These are phyloP conservation scores for Hemistola chrysoprasaria DNA, from an alignment of 2,888 invertebrate species.

Conservation along the genomic window DNA sequence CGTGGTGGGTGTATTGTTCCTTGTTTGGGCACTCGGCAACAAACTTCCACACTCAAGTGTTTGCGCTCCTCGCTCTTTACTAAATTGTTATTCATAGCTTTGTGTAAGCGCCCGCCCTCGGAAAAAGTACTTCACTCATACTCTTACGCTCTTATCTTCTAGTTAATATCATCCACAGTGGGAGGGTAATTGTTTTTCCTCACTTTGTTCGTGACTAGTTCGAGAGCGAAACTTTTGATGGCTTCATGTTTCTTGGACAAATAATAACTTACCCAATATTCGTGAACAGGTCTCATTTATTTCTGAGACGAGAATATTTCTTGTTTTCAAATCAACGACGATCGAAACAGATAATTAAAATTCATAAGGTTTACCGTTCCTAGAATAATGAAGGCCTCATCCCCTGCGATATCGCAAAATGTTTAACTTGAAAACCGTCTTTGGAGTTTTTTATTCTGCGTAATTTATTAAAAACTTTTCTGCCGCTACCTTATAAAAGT, in stretches of 20 bases:
- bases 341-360: background rate
- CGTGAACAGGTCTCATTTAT: too few species aligned
- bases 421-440: background rate
- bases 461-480: slow-evolving; percentile 44
- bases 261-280: slow-evolving; percentile 12
- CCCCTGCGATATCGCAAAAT: background rate
- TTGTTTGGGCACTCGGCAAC: slow-evolving; percentile 76
- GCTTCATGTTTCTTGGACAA: slow-evolving; percentile 20
- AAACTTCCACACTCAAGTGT: slow-evolving; percentile 76
- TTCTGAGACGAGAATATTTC: background rate
- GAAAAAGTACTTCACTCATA: slow-evolving; percentile 75
- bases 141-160: slow-evolving; percentile 39
- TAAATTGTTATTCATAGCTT: slow-evolving; percentile 81
- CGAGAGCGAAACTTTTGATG: slow-evolving; percentile 37
- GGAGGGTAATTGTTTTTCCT: slow-evolving; percentile 61
- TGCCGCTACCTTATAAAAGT: slow-evolving; percentile 36
- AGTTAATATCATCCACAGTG: slow-evolving; percentile 67
- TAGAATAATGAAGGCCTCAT: background rate
- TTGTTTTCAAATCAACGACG: background rate
- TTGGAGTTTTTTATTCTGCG: slow-evolving; percentile 29
- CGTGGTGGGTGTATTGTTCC: slow-evolving; percentile 68
- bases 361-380: background rate
- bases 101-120: slow-evolving; percentile 66
- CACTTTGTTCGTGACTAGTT: slow-evolving; percentile 53
- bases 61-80: slow-evolving; percentile 75